Conservation (phyloP, 2,113 vertebrate species). For the Percina caprodes region DNA sequence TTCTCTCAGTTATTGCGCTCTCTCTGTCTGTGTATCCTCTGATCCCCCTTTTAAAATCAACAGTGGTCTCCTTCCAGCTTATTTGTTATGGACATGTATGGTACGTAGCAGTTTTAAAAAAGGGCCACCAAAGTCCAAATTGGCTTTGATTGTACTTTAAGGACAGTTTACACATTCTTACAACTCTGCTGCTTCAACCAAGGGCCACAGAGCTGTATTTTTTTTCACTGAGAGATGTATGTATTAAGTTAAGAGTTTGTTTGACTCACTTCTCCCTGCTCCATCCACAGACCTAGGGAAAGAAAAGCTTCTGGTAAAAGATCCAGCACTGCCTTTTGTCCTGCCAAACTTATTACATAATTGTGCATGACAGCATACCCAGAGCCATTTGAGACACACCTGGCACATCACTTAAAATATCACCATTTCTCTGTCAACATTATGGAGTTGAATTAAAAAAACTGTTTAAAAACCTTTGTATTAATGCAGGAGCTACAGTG, state of each 20-base stretch:
- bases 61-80: slow-evolving; percentile 1
- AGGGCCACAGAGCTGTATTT: slow-evolving; percentile 17
- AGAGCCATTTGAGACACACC: no score
- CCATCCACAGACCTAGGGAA: slow-evolving; percentile 6
- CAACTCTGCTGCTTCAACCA: not conserved
- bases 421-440: no score
- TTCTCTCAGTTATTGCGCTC: not conserved
- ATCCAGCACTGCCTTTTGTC: not conserved
- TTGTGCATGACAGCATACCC: no score
- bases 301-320: slow-evolving; percentile 23
- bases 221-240: slow-evolving; percentile 16
- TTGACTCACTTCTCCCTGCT: slow-evolving; percentile 14
- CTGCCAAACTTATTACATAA: slow-evolving; percentile 32
- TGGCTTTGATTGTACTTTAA: slow-evolving; percentile 22
- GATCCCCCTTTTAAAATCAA: not conserved
- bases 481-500: no score
- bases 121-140: slow-evolving; percentile 16
- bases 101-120: not conserved
- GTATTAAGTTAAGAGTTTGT: slow-evolving; percentile 17
- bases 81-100: slow-evolving; percentile 10
- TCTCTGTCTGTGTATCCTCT: not conserved
- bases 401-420: no score
- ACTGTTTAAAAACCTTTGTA: no score
- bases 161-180: slow-evolving; percentile 24
- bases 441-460: no score